These are phyloP conservation scores for Oplegnathus fasciatus DNA, from an alignment of 2,113 vertebrate genomes.

Conservation along the genomic window DNA sequence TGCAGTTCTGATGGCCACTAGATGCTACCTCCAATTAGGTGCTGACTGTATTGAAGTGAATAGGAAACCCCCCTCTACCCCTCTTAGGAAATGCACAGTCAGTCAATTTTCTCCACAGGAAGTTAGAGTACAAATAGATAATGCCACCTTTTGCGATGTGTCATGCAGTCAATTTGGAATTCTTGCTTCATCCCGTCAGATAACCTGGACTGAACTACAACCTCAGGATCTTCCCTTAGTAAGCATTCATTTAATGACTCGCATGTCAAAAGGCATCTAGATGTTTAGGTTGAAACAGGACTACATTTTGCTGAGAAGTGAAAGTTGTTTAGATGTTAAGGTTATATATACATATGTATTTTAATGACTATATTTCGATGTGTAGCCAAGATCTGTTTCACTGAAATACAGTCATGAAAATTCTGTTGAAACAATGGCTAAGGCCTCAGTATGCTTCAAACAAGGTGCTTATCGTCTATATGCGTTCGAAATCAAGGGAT, in stretches of 20 bases:
- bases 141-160: neutral
- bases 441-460: neutral
- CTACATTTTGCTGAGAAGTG: too few relatives aligned
- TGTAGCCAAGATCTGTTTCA: neutral
- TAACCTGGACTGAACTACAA: neutral
- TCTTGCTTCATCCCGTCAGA: neutral
- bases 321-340: neutral
- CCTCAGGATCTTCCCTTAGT: neutral
- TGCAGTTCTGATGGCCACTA: too few relatives aligned
- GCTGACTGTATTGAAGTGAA: neutral
- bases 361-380: too few relatives aligned
- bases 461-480: too few relatives aligned
- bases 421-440: neutral
- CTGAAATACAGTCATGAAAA: neutral
- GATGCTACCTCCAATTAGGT: neutral
- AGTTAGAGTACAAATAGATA: neutral
- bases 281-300: too few relatives aligned
- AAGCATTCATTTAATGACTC: too few relatives aligned
- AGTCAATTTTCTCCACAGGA: neutral
- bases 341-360: too few relatives aligned
- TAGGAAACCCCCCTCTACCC: too few relatives aligned
- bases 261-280: too few relatives aligned
- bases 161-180: neutral
- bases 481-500: too few relatives aligned
- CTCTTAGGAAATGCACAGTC: too few relatives aligned